Base-by-base conservation (phyloP, 2,113 vertebrate species). In the Melospiza georgiana region DNA sequence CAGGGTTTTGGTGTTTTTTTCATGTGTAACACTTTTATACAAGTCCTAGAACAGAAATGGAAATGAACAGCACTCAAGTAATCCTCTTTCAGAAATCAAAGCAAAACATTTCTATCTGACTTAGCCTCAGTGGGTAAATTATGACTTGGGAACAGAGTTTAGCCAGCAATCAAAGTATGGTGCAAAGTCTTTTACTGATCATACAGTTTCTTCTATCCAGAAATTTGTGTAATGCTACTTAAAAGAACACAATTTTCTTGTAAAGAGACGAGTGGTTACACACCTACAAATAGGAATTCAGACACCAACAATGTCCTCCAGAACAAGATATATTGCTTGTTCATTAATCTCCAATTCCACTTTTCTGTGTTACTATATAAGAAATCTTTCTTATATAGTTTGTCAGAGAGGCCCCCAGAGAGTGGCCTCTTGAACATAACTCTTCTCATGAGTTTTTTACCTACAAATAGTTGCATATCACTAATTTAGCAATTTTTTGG, bases 11-110 rank as follows among this genome's bases (percentile, higher is more conserved):
- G 25, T 75, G 62, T 33, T 79, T 91, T 91, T 94, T 90, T 93
- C 61, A 66, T 39, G 39, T 39, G 39, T 39, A 39, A 39, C 39
- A 39, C 39, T 83, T 51, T 61, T n/a, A 44, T 15, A 74, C 3
- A 84, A 89, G 61, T 84, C 17, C 12, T 84, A 44, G 22, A 88
- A 87, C 6, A 77, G 49, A 83, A 59, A 20, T 43, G 31, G 37
- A 79, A 95, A 73, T 61, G 76, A 83, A 27, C 15, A 71, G 16
- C 39, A 51, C 23, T 68, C 49, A 57, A 83, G 15, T 73, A 91
- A 72, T 72, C 44, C 35, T 87, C 54, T 92, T 95, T 54, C 69
- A 84, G 41, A 87, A 96, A 89, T 61, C 80, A 82, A 87, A 89
- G 25, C 24, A 89, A 75, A 92, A 72, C 9, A 54, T 37, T 82